Evolutionary conservation across 2,888 invertebrate species (phyloP), one percentile per base, ranked within the genome.

Genomic region (Sarcophaga caerulescens): DNA sequence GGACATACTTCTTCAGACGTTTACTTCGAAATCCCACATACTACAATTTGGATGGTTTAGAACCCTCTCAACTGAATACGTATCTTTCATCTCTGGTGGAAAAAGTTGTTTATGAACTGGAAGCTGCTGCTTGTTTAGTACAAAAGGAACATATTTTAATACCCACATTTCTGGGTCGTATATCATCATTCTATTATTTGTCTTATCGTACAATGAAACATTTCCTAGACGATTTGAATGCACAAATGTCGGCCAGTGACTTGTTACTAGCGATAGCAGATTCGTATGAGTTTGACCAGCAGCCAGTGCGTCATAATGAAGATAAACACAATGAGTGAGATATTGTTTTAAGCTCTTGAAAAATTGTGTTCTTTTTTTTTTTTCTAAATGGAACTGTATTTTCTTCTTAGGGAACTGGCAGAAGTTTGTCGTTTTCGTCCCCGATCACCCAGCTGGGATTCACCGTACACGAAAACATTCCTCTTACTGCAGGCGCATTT

Each of bases 221-320:
- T 93, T 97, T 99, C 92, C 94, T 95, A 66, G 94, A 96, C 57
- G 93, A 94, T 47, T 92, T 99, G 68, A 93, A 94, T n/a, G 92
- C 94, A 1, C 94, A 95, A 85, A 94, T 96, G 90, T 94, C 94
- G 35, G 92, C 96, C 0, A 96, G 97, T 80, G 96, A 97, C 21
- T 94, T 99, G 78, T 92, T 99, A 63, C 93, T 95, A 57, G 95
- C 97, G 6, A 94, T 99, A 91, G 95, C 97, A 47, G 96, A 98
- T 92, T 96, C 96, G 1, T 95, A 97, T 88, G 99, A 99, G 90
- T 97, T 98, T 91, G 96, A 96, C 82, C 97, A 99, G 89, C 94
- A 99, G 88, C 99, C 99, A 0, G 99, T 99, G 2, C 94, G 99
- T 75, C 99, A 99, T 92, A 99, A 99, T 92, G 99, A 99, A 93